phyloP scores from a whole-genome alignment of 2,888 invertebrate genomes.

The Epiblema foenella region DNA sequence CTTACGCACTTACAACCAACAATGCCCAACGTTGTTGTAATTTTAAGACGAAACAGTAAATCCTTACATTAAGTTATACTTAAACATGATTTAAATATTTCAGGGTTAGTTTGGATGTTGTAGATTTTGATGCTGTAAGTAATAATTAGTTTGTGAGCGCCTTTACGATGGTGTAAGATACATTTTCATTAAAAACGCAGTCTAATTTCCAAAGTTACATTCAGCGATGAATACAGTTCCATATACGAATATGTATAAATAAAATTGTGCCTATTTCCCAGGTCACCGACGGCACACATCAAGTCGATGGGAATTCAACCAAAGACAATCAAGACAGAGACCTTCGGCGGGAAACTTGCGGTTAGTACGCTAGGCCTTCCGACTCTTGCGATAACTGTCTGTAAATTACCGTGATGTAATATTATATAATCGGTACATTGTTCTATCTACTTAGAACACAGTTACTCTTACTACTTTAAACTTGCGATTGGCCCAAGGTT shows the following conservation, averaged over 20 bases:
- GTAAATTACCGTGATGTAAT: conserved; percentile 36
- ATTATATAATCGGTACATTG: conserved; percentile 36
- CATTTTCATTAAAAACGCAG: background rate
- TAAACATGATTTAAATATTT: background rate
- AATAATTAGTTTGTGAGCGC: too few relatives aligned
- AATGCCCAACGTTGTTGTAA: conserved; percentile 9
- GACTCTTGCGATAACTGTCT: conserved; percentile 28
- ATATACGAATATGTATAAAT: conserved; percentile 19
- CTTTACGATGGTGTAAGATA: background rate
- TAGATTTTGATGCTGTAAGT: too few relatives aligned
- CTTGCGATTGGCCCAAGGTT: conserved; percentile 7
- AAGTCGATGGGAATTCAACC: conserved; percentile 57
- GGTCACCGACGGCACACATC: conserved; percentile 61
- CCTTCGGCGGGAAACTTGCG: conserved; percentile 68
- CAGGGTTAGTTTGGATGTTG: background rate
- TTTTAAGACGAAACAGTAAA: background rate
- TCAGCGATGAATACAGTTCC: background rate
- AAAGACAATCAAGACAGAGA: conserved; percentile 67
- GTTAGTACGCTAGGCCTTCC: conserved; percentile 55
- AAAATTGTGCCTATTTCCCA: conserved; percentile 54
- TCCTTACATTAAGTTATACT: background rate
- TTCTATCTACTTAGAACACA: background rate
- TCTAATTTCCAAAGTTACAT: background rate
- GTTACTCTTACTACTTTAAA: conserved; percentile 4
- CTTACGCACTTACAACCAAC: background rate